Evolutionary conservation across 1,140 invertebrate species (phyloP).

Genomic region (Ladona fulva): DNA sequence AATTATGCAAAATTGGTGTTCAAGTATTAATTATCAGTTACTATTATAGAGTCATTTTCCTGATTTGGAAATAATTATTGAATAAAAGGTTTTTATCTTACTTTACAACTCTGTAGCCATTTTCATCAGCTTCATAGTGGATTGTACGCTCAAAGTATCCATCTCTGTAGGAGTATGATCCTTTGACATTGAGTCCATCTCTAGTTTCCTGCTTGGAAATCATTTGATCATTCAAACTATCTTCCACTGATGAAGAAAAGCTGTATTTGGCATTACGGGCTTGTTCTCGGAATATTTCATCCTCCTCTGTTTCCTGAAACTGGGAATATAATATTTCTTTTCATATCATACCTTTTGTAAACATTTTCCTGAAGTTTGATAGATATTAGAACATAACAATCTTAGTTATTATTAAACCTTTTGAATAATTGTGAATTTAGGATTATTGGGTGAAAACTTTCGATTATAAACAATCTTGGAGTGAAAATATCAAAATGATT

Average conservation of each 20-base stretch:
- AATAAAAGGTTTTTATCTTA: conserved; percentile 33
- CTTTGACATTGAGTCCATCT: conserved; percentile 39
- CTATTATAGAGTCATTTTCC: no score
- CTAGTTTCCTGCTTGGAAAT: conserved; percentile 41
- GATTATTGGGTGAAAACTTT: no score
- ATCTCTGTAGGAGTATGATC: conserved; percentile 47
- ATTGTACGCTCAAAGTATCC: conserved; percentile 44
- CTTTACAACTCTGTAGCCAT: conserved; percentile 46
- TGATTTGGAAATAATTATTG: conserved; percentile 11
- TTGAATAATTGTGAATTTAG: no score
- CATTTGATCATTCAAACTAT: conserved; percentile 41
- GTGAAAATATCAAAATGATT: no score
- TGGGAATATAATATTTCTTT: no score
- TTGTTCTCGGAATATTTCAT: conserved; percentile 25
- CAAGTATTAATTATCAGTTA: no score
- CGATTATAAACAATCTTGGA: no score
- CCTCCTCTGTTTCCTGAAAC: not conserved
- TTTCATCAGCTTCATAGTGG: conserved; percentile 46
- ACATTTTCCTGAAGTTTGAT: no score
- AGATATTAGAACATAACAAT: no score
- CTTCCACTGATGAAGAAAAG: conserved; percentile 39
- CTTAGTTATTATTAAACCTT: no score
- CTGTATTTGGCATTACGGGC: conserved; percentile 36
- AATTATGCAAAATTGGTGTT: no score
- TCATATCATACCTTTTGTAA: no score